phyloP scores from a whole-genome alignment of 1,140 invertebrate species.

The Stegodyphus dumicola region DNA sequence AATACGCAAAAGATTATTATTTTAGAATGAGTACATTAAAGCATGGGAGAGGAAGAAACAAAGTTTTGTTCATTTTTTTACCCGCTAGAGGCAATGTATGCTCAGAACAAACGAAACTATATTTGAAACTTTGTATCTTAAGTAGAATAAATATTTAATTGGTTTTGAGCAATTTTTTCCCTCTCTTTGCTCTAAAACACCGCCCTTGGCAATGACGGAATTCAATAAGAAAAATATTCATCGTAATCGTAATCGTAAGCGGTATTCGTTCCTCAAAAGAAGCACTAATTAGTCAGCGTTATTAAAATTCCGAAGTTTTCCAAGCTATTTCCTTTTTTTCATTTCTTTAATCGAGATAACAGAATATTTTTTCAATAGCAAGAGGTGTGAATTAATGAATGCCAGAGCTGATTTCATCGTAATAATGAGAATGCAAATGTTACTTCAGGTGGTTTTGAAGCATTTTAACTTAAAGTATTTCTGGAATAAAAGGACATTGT shows the following conservation, averaged over 20 bases:
- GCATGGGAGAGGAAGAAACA: too few species aligned
- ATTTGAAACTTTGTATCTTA: not conserved
- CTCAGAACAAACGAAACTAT: not conserved
- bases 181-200: not conserved
- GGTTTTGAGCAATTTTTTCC: not conserved
- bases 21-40: too few species aligned
- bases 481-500: too few species aligned
- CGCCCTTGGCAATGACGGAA: not conserved
- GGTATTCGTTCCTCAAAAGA: not conserved
- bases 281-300: constrained; percentile 14
- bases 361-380: not conserved
- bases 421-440: constrained; percentile 7
- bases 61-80: too few species aligned
- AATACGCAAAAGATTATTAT: too few species aligned
- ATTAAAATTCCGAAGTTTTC: constrained; percentile 9
- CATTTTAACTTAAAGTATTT: too few species aligned
- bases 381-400: constrained; percentile 19
- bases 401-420: constrained; percentile 3
- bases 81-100: too few species aligned
- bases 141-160: constrained; percentile 13
- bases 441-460: constrained; percentile 24
- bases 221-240: not conserved
- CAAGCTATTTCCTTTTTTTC: not conserved
- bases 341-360: not conserved
- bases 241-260: not conserved